Evolutionary conservation across 2,797 vertebrate species (phyloP), one percentile per base, ranked within the genome.

Genomic region (Channallabes apus): DNA sequence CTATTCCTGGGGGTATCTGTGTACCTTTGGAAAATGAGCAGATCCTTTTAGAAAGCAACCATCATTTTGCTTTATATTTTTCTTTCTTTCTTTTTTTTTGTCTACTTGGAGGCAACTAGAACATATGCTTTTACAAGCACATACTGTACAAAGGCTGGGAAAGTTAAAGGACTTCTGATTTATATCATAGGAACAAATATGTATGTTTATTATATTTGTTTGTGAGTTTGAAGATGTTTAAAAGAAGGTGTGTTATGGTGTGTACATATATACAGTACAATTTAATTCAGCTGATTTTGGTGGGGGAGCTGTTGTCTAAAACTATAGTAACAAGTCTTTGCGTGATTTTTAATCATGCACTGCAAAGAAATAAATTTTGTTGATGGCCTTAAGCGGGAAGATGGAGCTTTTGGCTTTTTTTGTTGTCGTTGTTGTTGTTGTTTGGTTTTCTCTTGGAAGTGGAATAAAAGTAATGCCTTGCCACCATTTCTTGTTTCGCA

Each of bases 41-140:
- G 86, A 91, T 91, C 90, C 90, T 80, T 91, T 92, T 91, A 90
- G 91, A 86, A 86, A 87, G 87, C 90, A 88, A 85, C 90, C 84
- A 89, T 87, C 83, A 22, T 71, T 87, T 91, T 90, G 89, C 85
- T 87, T 90, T 86, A 80, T 54, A 80, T 80, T 3, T 81, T 59
- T 81, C 54, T 78, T 22, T 78, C 84, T 59, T 65, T 86, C 65
- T 87, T 91, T 90, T 89, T 84, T 88, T 90, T 86, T 92, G 93
- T 93, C 88, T 89, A 91, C 92, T 93, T 71, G 82, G 79, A 94
- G 92, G 93, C 91, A 94, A 94, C 93, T 93, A 91, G 90, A 91
- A 91, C 89, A 90, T 90, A 92, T 91, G 89, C 92, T 92, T 94
- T 95, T 94, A 93, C 95, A 95, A 93, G 89, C 92, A 90, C 88